Evolutionary conservation across 2,888 invertebrate genomes (phyloP), one percentile per base, ranked within the genome.

Genomic region (Drepana falcataria): DNA sequence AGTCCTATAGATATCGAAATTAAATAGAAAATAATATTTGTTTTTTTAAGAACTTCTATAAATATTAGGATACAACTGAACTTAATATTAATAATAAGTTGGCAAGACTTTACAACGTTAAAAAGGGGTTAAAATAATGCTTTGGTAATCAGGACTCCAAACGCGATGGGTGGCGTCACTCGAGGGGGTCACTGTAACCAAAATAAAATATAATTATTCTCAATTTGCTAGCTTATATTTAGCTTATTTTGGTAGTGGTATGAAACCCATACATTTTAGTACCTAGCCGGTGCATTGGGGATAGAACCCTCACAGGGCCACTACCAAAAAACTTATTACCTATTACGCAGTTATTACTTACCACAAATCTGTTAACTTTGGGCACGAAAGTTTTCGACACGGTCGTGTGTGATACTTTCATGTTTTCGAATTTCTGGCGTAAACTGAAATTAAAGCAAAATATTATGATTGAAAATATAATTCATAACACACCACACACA

Each of bases 311-410:
- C 21, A 21, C 21, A 21, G 21, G 21, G 21, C 21, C 21, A 21
- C 21, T 21, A 21, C 21, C 21, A 21, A 21, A 21, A 21, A 21
- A 21, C 21, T 21, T 21, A 21, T 21, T 21, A 21, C 21, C 21
- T 21, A 21, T 21, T 21, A 21, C 21, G 21, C 21, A 21, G 21
- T 21, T 21, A 21, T 21, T 21, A 93, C 96, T 95, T 85, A 97
- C 97, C 94, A 97, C 96, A 93, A 97, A 97, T 92, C 97, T 92
- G 83, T 97, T 96, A 68, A 97, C 96, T 93, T 95, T 95, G 35
- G 93, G 84, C 59, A 86, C 91, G 57, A 75, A 71, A 7, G 79
- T 76, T 63, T 90, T 92, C 59, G 87, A 79, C 52, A 92, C 90
- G 2, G 77, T 82, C 1, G 77, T 72, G 52, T 87, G 87, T 9